Percentiles rank a stretch among this genome's conserved stretches.
Evolutionary conservation across 2,113 vertebrate species (phyloP).

Genomic region (Ranitomeya variabilis): DNA sequence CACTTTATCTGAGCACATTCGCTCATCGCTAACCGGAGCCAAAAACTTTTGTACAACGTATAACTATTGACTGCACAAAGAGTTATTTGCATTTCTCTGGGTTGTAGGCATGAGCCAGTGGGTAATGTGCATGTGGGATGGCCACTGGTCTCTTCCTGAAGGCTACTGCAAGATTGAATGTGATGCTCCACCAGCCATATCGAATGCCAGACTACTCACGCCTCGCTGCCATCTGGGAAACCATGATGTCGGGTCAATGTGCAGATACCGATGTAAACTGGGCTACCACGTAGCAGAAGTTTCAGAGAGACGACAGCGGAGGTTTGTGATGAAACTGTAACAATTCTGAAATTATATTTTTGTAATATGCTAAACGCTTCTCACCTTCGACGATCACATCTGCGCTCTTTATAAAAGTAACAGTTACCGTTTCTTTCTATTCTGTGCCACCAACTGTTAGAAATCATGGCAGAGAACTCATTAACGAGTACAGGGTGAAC

Average conservation of each 20-base stretch:
- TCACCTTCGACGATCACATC: not conserved
- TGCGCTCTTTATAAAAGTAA: not conserved
- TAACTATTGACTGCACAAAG: not conserved
- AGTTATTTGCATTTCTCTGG: not conserved
- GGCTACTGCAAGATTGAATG: constrained; percentile 96
- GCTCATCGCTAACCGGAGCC: no score
- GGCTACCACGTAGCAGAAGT: constrained; percentile 81
- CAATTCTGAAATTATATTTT: not conserved
- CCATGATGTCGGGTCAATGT: constrained; percentile 85
- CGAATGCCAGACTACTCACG: constrained; percentile 78
- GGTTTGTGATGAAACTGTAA: constrained; percentile 69
- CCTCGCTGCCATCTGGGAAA: constrained; percentile 76
- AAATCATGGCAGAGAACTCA: not conserved
- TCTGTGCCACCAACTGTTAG: not conserved
- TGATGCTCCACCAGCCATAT: constrained; percentile 67
- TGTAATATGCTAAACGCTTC: not conserved
- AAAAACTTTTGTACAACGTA: not conserved
- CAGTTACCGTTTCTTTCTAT: not conserved
- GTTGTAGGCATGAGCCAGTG: constrained; percentile 78
- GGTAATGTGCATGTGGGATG: constrained; percentile 89
- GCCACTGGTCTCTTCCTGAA: constrained; percentile 94
- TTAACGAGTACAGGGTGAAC: not conserved
- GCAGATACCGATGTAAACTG: constrained; percentile 87
- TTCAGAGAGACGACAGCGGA: constrained; percentile 68
- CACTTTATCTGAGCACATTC: no score